Evolutionary conservation across 2,888 invertebrate species (phyloP).

Genomic region (Leptinotarsa haldemani): DNA sequence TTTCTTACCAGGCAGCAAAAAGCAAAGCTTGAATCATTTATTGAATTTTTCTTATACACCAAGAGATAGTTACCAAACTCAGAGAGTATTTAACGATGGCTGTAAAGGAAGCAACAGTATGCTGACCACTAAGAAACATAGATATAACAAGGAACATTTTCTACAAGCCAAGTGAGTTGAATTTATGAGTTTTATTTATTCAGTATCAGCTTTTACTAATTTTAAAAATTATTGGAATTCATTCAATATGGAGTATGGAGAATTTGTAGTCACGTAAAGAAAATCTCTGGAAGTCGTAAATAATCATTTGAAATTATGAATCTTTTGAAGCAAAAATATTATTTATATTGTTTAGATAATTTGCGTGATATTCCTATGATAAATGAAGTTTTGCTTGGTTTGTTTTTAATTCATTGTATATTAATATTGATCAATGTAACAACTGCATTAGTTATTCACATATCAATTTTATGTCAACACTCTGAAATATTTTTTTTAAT

Average conservation of each 20-base stretch:
- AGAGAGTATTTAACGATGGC: constrained; percentile 42
- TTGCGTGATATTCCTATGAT: no score
- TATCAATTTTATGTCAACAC: neutral
- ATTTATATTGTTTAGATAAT: no score
- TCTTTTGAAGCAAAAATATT: no score
- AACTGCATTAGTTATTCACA: neutral
- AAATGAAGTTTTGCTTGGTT: no score
- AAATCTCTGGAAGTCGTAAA: no score
- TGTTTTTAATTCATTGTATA: no score
- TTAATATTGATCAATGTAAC: no score
- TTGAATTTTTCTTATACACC: constrained; percentile 87
- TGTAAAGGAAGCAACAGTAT: constrained; percentile 61
- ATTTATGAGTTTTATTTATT: constrained; percentile 5
- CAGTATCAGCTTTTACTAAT: no score
- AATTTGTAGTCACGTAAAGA: no score
- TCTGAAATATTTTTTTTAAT: constrained; percentile 38
- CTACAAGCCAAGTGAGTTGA: constrained; percentile 88
- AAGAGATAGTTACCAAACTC: constrained; percentile 46
- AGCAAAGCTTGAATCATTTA: constrained; percentile 93
- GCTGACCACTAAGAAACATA: constrained; percentile 71
- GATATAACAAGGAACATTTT: constrained; percentile 93
- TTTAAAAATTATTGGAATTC: no score
- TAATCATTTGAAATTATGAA: no score
- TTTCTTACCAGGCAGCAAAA: constrained; percentile 86
- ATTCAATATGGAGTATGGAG: no score